Evolutionary conservation across 2,113 vertebrate genomes (phyloP), one percentile per base, ranked within the genome.

Genomic region (Syrmaticus mikado): DNA sequence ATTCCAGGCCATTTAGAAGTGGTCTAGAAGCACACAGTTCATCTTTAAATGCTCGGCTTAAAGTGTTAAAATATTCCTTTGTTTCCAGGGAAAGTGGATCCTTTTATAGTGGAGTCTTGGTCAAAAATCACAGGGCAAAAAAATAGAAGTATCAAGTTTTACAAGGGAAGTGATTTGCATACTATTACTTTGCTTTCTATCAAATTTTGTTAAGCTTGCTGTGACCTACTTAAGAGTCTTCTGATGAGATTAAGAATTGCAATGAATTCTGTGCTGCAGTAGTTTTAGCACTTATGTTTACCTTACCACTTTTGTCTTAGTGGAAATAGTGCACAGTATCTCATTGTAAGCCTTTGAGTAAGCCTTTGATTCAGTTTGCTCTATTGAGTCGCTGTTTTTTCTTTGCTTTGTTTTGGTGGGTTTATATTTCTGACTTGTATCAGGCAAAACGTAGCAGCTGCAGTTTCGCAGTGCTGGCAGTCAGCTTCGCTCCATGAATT

Each of bases 171-270:
- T 94, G 85, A 93, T 96, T 94, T 96, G 46, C 86, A 87, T 92
- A 46, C 79, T 95, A 82, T 96, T 96, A 96, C 76, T 95, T 95
- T 87, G 70, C 80, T 90, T 93, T 91, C 95, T 95, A 94, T 95
- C 96, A 96, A 84, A 93, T 92, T 80, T 94, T 92, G 87, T 94
- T 92, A 96, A 97, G 96, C 95, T 96, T 93, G 19, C 93, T 88
- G 2, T 98, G 98, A 97, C 97, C 97, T 97, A 98, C 95, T 97
- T 98, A 92, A 74, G 66, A 71, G 88, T 94, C 89, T 97, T 95
- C 89, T 32, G 78, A 95, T 6, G 66, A 96, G 95, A 96, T 96
- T 94, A 96, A 90, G 84, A 93, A 83, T 95, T 92, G 82, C 79
- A 87, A 82, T 94, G 82, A 93, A 76, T 95, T 93, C 80, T 70